Evolutionary conservation across 2,113 vertebrate genomes (phyloP).

Genomic region (Sciurus niger): DNA sequence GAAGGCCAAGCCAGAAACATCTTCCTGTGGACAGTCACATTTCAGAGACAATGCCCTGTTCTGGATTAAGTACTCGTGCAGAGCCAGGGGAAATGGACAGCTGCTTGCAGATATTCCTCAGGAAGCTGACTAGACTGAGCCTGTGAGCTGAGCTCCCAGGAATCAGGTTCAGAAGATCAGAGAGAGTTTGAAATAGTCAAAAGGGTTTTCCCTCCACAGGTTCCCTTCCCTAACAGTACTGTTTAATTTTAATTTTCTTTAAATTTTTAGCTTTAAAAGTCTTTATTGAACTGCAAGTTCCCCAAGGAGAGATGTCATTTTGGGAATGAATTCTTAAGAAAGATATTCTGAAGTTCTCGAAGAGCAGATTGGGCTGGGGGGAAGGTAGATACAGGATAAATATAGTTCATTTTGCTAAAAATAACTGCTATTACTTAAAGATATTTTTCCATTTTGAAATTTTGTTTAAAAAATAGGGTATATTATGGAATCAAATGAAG

Average conservation of each 20-base stretch:
- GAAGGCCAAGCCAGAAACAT: neutral
- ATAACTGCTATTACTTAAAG: neutral
- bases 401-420: neutral
- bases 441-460: constrained; percentile 11
- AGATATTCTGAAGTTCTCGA: neutral
- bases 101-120: too few species aligned
- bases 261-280: neutral
- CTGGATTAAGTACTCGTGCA: neutral
- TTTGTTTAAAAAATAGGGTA: neutral
- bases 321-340: constrained; percentile 35
- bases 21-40: neutral
- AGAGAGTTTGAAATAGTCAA: neutral
- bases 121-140: neutral
- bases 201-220: neutral
- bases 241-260: neutral
- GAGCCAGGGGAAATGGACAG: neutral
- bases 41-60: neutral
- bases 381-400: neutral
- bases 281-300: neutral
- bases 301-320: neutral
- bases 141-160: too few species aligned
- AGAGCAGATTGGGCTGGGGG: neutral
- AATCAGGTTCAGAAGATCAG: too few species aligned
- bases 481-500: neutral
- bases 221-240: too few species aligned